phyloP scores from a whole-genome alignment of 2,797 vertebrate species.

The Nannoperca obscura region DNA sequence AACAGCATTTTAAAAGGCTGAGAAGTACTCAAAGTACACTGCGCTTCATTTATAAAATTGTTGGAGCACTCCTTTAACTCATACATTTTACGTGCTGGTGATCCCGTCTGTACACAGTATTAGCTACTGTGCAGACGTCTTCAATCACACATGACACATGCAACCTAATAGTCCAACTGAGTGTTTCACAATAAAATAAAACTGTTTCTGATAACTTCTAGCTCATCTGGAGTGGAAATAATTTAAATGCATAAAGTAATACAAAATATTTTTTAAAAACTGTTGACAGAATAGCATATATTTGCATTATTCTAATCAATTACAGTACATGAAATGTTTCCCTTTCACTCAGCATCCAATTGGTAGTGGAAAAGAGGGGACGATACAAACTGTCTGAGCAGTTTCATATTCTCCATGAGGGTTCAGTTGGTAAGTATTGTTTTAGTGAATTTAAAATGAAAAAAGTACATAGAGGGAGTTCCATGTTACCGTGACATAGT shows the following conservation, averaged over 20 bases:
- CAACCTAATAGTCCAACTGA: neutral
- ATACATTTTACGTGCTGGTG: neutral
- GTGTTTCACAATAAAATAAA: neutral
- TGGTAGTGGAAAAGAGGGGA: neutral
- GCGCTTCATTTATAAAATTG: neutral
- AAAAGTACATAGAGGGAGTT: neutral
- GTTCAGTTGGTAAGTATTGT: neutral
- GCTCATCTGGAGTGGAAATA: neutral
- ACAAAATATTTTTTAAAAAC: neutral
- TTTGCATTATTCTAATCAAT: neutral
- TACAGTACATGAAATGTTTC: neutral
- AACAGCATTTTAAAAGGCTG: neutral
- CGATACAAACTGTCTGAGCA: neutral
- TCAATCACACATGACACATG: neutral
- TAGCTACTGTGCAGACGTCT: neutral
- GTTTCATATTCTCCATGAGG: neutral
- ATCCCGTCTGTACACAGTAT: neutral
- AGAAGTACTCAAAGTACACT: neutral
- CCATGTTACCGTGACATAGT: slow-evolving; percentile 32
- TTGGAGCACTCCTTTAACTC: neutral
- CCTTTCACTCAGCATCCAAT: neutral
- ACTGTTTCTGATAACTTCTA: neutral
- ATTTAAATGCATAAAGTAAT: neutral
- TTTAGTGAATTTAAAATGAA: slow-evolving; percentile 4
- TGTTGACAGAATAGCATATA: neutral